Conservation (phyloP, 2,797 vertebrate species). For the Nannoperca australis region DNA sequence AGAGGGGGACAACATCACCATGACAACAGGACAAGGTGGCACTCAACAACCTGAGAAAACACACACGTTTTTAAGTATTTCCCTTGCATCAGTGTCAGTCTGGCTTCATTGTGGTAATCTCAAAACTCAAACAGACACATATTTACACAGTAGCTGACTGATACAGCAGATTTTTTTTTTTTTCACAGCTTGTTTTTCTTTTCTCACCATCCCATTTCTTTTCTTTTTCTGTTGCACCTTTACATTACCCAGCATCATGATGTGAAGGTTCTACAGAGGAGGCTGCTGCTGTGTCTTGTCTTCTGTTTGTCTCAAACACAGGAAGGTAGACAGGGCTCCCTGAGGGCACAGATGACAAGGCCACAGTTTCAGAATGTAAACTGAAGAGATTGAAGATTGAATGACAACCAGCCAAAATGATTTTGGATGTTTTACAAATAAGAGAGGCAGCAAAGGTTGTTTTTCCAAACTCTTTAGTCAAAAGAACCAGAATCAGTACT, state of each 20-base stretch:
- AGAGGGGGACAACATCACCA: slow-evolving; percentile 60
- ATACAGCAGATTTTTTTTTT: neutral
- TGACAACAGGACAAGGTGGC: slow-evolving; percentile 61
- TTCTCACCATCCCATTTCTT: neutral
- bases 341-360: slow-evolving; percentile 3
- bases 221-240: too few relatives aligned
- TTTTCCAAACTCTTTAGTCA: slow-evolving; percentile 6
- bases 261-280: slow-evolving; percentile 16
- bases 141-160: neutral
- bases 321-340: slow-evolving; percentile 4
- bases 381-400: slow-evolving; percentile 16
- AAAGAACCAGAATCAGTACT: neutral
- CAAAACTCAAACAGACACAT: neutral
- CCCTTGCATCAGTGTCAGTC: neutral
- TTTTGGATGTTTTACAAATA: slow-evolving; percentile 2
- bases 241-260: too few relatives aligned
- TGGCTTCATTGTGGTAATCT: slow-evolving; percentile 5
- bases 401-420: neutral
- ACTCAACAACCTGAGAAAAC: slow-evolving; percentile 33
- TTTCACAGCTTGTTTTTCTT: slow-evolving; percentile 17
- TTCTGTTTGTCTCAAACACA: slow-evolving; percentile 3
- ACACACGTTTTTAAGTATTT: slow-evolving; percentile 12
- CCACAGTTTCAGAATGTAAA: slow-evolving; percentile 16
- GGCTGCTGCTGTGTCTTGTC: slow-evolving; percentile 3
- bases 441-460: neutral